Percentiles rank a stretch among this genome's conserved stretches.
phyloP scores from a whole-genome alignment of 2,113 vertebrate species.

The Pachypanchax playfairii region DNA sequence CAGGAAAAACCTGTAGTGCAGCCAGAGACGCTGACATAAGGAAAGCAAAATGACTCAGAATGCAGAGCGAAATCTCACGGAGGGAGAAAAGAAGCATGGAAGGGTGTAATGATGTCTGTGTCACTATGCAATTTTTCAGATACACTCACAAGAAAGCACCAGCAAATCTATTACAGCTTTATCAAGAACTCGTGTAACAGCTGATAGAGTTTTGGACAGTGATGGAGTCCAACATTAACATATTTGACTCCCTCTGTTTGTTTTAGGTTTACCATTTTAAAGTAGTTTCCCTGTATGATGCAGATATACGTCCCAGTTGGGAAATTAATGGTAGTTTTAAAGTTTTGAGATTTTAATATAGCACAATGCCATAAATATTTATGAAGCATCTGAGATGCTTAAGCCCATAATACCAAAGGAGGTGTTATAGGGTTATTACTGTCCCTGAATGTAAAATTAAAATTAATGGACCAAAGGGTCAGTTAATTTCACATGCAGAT shows the following conservation, averaged over 20 bases:
- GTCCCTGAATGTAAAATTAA: too few species aligned
- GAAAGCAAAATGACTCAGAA: constrained; percentile 43
- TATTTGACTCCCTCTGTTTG: too few species aligned
- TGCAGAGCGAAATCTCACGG: constrained; percentile 54
- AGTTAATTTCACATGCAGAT: too few species aligned
- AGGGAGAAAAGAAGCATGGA: constrained; percentile 52
- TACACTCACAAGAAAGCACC: constrained; percentile 18
- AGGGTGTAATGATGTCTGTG: constrained; percentile 61
- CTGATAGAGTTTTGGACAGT: neutral
- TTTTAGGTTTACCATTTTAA: too few species aligned
- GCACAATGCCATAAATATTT: constrained; percentile 6
- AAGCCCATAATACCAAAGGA: too few species aligned
- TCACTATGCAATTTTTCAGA: constrained; percentile 33
- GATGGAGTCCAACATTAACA: neutral
- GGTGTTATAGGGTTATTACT: too few species aligned
- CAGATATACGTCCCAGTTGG: neutral
- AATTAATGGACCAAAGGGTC: too few species aligned
- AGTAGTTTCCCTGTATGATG: too few species aligned
- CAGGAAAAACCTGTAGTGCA: constrained; percentile 7
- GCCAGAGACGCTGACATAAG: neutral
- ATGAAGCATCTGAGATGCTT: neutral
- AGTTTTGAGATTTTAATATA: neutral
- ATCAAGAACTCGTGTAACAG: neutral
- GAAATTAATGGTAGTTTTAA: neutral
- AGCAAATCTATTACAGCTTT: constrained; percentile 6